Evolutionary conservation across 2,113 vertebrate genomes (phyloP).

Genomic region (Mormyrus iriodes): DNA sequence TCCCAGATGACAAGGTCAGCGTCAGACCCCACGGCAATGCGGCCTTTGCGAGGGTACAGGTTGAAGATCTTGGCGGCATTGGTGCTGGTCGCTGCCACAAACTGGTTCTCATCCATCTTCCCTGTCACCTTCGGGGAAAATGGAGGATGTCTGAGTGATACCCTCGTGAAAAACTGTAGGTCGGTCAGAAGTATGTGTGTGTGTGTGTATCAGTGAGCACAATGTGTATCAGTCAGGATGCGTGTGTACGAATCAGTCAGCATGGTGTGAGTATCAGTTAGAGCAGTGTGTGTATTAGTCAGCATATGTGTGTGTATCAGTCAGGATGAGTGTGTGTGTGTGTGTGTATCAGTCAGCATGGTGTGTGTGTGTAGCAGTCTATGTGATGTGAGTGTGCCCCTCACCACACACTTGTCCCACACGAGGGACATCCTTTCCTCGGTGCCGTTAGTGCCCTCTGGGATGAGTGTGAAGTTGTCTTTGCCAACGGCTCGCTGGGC

Average conservation of each 20-base stretch:
- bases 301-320: neutral
- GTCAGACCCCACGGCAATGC: slow-evolving; percentile 90
- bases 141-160: slow-evolving; percentile 4
- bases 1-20: slow-evolving; percentile 97
- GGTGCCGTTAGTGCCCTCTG: slow-evolving; percentile 90
- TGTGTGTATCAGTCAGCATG: neutral
- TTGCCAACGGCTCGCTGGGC: slow-evolving; percentile 96
- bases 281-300: neutral
- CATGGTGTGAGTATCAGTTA: neutral
- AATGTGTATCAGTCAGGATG: neutral
- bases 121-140: slow-evolving; percentile 75
- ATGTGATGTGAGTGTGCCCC: slow-evolving; percentile 36
- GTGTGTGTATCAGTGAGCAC: neutral
- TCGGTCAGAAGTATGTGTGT: neutral
- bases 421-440: slow-evolving; percentile 96
- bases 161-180: neutral
- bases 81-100: slow-evolving; percentile 95
- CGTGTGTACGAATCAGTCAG: neutral
- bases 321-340: neutral
- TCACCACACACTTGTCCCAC: slow-evolving; percentile 97
- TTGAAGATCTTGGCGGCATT: slow-evolving; percentile 97
- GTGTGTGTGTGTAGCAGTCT: slow-evolving; percentile 1
- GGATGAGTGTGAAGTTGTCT: slow-evolving; percentile 94
- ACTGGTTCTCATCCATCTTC: slow-evolving; percentile 99
- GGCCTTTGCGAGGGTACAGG: slow-evolving; percentile 91